Conservation (phyloP, 2,797 vertebrate species). For the Pogoniulus pusillus region DNA sequence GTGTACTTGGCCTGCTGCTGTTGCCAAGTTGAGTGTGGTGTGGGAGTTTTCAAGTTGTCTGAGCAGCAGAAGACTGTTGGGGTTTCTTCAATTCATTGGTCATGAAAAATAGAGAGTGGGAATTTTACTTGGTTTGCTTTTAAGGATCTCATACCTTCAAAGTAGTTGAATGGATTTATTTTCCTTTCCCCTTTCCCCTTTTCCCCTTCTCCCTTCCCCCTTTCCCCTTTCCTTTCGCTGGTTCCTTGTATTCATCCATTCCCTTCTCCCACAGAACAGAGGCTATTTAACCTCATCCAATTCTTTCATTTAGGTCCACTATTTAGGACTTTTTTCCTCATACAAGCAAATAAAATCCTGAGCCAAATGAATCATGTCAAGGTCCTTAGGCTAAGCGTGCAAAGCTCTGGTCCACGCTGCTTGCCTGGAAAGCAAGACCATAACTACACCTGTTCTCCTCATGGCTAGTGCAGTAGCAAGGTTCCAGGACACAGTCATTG, state of each 20-base stretch:
- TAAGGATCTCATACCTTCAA: neutral
- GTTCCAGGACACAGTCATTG: neutral
- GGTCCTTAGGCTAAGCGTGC: neutral
- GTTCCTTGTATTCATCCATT: neutral
- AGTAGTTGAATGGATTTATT: neutral
- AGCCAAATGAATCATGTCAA: neutral
- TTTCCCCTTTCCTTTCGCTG: no score
- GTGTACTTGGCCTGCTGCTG: neutral
- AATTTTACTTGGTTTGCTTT: neutral
- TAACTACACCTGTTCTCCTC: neutral
- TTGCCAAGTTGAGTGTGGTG: neutral
- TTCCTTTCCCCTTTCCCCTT: no score
- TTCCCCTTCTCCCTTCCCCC: no score
- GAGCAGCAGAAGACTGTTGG: neutral
- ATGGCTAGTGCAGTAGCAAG: fast-evolving
- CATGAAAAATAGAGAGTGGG: neutral
- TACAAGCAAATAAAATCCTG: neutral
- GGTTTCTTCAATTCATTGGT: neutral
- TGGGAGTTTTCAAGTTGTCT: neutral
- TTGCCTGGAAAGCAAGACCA: neutral
- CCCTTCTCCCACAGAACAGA: neutral
- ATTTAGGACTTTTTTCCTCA: neutral
- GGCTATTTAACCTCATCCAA: neutral
- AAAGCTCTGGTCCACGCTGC: neutral
- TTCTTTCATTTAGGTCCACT: neutral